A percentile compares a stretch with the other conserved stretches of the same genome.
Conservation (phyloP, 2,113 vertebrate genomes). For the Solea solea region DNA sequence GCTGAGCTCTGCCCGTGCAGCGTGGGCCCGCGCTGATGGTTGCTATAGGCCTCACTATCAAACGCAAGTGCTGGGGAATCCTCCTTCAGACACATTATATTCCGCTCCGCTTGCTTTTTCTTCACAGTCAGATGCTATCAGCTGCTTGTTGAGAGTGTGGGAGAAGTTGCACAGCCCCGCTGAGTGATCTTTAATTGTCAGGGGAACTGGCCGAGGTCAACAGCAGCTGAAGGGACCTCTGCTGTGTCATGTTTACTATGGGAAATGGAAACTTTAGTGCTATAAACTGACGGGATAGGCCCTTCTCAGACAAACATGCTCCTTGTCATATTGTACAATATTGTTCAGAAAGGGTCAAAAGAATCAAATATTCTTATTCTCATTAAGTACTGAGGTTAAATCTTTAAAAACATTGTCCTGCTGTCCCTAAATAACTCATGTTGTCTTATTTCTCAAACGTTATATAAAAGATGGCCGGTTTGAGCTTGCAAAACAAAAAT, state of each 20-base stretch:
- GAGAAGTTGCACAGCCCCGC: constrained; percentile 68
- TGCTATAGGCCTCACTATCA: constrained; percentile 47
- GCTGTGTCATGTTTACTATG: constrained; percentile 56
- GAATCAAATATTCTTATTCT: no score
- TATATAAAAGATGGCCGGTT: no score
- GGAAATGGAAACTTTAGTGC: constrained; percentile 32
- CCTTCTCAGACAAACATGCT: background rate
- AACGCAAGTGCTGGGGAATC: constrained; percentile 49
- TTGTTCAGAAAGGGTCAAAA: background rate
- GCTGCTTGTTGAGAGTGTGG: constrained; percentile 68
- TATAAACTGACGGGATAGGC: background rate
- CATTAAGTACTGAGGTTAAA: no score
- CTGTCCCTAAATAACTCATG: no score
- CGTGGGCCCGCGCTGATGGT: constrained; percentile 37
- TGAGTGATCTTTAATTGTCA: constrained; percentile 75
- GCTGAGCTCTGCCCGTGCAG: constrained; percentile 48
- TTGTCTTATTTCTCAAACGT: no score
- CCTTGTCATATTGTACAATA: background rate
- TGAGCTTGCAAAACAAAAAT: no score
- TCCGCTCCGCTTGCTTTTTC: constrained; percentile 53
- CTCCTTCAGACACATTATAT: constrained; percentile 62
- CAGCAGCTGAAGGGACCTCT: constrained; percentile 59
- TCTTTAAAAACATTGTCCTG: no score
- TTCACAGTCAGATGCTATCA: constrained; percentile 68
- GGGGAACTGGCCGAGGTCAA: constrained; percentile 66